Conservation (phyloP, 2,113 vertebrate species). For the Aspidoscelis tigris region DNA sequence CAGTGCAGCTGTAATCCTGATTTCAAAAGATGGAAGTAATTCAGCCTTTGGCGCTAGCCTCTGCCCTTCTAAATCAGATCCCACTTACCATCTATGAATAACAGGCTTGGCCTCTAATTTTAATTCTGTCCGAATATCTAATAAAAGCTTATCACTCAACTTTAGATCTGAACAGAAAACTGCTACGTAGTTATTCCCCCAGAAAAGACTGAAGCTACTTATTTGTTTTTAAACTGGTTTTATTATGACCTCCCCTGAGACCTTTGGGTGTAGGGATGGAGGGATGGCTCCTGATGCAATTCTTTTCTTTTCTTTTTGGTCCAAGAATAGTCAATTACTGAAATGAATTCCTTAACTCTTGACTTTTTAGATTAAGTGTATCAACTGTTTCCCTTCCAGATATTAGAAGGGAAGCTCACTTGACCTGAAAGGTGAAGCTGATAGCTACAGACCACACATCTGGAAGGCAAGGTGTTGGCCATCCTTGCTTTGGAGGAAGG, state of each 20-base stretch:
- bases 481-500: not conserved
- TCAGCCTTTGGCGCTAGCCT: conserved; percentile 17
- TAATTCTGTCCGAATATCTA: not conserved
- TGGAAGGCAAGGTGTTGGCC: not conserved
- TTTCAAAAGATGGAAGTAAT: conserved; percentile 15
- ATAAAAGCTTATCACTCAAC: not conserved
- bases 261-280: too few relatives aligned
- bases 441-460: not conserved
- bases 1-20: conserved; percentile 15
- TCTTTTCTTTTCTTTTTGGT: too few relatives aligned
- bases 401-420: too few relatives aligned
- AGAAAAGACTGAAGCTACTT: too few relatives aligned
- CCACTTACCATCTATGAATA: conserved; percentile 9
- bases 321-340: too few relatives aligned
- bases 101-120: not conserved
- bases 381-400: too few relatives aligned
- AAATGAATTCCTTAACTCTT: too few relatives aligned
- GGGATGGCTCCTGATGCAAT: too few relatives aligned
- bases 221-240: too few relatives aligned
- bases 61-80: conserved; percentile 20
- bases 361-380: too few relatives aligned
- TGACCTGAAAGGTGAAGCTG: too few relatives aligned
- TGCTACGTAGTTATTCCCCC: not conserved
- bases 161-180: not conserved
- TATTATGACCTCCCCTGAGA: too few relatives aligned